Evolutionary conservation across 2,888 invertebrate species (phyloP), one percentile per base, ranked within the genome.

Genomic region (Erebia palarica): DNA sequence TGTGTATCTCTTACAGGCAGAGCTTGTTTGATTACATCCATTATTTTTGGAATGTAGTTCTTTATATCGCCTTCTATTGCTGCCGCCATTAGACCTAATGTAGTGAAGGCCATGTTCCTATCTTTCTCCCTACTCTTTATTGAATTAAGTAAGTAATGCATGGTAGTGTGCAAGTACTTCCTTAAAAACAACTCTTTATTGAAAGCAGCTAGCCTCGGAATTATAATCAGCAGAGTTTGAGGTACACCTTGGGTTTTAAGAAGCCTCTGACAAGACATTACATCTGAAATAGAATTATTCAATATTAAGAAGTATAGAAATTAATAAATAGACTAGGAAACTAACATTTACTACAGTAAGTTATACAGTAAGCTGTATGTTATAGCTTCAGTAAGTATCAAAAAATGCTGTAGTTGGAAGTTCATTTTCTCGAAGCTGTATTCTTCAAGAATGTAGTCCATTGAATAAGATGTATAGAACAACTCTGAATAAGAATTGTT

Each of bases 181-280:
- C 94, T 94, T 0, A 96, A 95, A 84, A 99, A 99, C 71, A 95
- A 94, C 8, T 96, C 95, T 73, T 96, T 96, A 84, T 98, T 96
- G 81, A 99, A 98, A n/a, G 99, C 98, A 8, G 98, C 99, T 67
- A 99, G 90, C 76, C 99, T 94, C 0, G 99, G 99, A 73, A 99
- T 93, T 64, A 99, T 95, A 55, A 96, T 96, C 71, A 99, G 94
- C 14, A 99, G 88, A 0, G 97, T 96, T 82, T 97, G 97, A 78
- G 99, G 98, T 27, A 99, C 97, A 84, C 97, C 96, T 7, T 95
- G 92, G 66, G 96, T 97, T 79, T 96, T 95, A 0, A 96, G 95
- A 67, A 94, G 88, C 71, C 97, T 94, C 81, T 98, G 97, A 57
- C 63, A 63, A 27, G 95, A 95, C 89, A 99, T 94, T 3, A 98